Base-by-base conservation (phyloP, 2,113 vertebrate genomes). In the Natator depressus region DNA sequence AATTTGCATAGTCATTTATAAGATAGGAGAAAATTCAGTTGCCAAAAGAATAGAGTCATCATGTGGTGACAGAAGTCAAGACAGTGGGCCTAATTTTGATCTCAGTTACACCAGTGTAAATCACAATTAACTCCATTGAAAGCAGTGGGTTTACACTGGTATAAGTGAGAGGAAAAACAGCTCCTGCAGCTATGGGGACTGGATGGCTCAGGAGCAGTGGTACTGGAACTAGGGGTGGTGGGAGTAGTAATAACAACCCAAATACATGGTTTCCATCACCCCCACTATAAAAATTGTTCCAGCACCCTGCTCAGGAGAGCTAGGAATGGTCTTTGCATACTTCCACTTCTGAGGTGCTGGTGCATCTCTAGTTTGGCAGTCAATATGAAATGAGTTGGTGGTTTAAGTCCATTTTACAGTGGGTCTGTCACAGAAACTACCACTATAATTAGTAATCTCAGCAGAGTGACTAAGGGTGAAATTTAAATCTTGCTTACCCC, bases 31-130 rank as follows among this genome's bases (percentile, higher is more conserved):
- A 29, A 91, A 55, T 13, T 27, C 13, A 4, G 59, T 54, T 89
- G 25, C 89, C 53, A 51, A 17, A 89, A 17, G 3, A 86, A 17
- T 49, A 86, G 19, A 91, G 6, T 4, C 51, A n/a, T 89, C 80
- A 49, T 35, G 25, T 0, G 50, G n/a, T 80, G 31, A 59, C 10
- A 20, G 3, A 27, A 86, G 85, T 57, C 65, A 81, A 85, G 57
- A 14, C 16, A 69, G 35, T 69, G 35, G 8, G 12, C 13, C 0
- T 0, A 0, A 31, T 86, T 88, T 22, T 93, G 16, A n/a, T 35
- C 5, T 91, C 69, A 46, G 49, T 79, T 85, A 25, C 31, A 13
- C 50, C 75, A 24, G 1, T 86, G 19, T 14, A 46, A 22, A 22
- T 69, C 47, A 31, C 5, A 2, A 69, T 29, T 65, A 54, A n/a